Base-by-base conservation (phyloP, 1,140 invertebrate genomes). In the Penaeus japonicus region DNA sequence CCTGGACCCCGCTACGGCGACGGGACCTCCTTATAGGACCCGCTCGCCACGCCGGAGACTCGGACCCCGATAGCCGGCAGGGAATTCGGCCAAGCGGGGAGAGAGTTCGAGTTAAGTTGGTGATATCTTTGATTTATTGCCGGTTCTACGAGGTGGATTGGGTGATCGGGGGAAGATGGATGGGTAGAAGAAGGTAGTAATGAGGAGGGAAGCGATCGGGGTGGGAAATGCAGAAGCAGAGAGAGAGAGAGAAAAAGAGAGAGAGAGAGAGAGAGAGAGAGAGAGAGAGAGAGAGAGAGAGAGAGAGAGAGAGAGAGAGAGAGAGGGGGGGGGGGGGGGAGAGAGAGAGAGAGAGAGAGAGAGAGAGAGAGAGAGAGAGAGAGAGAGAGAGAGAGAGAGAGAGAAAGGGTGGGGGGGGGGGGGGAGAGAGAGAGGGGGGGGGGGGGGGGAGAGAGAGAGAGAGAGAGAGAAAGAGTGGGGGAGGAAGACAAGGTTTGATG, bases 401-500 rank as follows among this genome's bases (percentile, higher is more conserved):
- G 27, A 47, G 75, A 78, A 35, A 47, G 75, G 32, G 10, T 12
- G 75, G 24, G 39, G 7, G 54, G 22, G 75, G 39, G 75, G 32
- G 54, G 18, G 27, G 32, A 24, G 17, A 2, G 22, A 18, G 24
- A 20, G n/a, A 32, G 39, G 75, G 39, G 75, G 39, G 18, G 39
- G 75, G 39, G 35, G 22, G 35, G 20, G 35, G 27, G 35, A 78
- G 32, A 78, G 35, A 78, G 35, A 78, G 32, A 78, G 75, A 78
- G 75, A 78, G 75, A 78, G 75, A 78, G 75, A 78, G 75, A 78
- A 17, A 78, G 75, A 78, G 75, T 35, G 75, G 35, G 75, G 35
- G 75, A 75, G 73, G 39, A 35, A 77, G 73, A 77, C 47, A 47
- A 47, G 10, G 47, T 0, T 7, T 47, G 7, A 47, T 47, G 47